Evolutionary conservation across 2,113 vertebrate species (phyloP).

Genomic region (Orcinus orca): DNA sequence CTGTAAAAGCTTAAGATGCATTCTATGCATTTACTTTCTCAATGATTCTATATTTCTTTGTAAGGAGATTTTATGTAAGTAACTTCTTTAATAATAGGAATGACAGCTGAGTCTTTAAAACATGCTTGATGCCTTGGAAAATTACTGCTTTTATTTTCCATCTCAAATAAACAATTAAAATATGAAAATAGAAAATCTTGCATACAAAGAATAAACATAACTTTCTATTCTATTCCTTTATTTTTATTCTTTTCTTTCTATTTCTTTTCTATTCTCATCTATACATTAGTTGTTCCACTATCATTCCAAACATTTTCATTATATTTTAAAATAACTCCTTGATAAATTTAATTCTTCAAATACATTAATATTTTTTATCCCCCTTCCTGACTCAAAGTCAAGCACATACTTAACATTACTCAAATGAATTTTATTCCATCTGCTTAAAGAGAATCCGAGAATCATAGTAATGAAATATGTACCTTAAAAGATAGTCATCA

Average conservation of each 20-base stretch:
- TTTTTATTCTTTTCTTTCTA: not conserved
- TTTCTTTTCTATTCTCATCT: not conserved
- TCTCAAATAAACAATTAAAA: not conserved
- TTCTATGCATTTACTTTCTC: not conserved
- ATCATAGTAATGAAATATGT: not conserved
- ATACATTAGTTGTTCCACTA: not conserved
- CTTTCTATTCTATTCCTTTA: not conserved
- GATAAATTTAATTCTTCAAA: not conserved
- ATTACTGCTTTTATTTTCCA: not conserved
- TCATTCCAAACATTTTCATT: not conserved
- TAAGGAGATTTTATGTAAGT: not conserved
- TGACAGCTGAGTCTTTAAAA: not conserved
- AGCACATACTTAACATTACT: not conserved
- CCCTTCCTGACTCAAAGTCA: not conserved
- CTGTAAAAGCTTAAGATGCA: not conserved
- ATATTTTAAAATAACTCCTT: not conserved
- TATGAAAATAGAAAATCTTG: not conserved
- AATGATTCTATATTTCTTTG: not conserved
- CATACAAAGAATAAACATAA: not conserved
- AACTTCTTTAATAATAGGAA: not conserved
- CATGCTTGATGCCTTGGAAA: not conserved
- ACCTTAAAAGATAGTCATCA: not conserved
- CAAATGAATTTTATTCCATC: not conserved
- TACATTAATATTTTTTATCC: not conserved
- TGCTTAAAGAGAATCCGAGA: not conserved